phyloP scores from a whole-genome alignment of 2,888 invertebrate genomes.

The Limnephilus lunatus region DNA sequence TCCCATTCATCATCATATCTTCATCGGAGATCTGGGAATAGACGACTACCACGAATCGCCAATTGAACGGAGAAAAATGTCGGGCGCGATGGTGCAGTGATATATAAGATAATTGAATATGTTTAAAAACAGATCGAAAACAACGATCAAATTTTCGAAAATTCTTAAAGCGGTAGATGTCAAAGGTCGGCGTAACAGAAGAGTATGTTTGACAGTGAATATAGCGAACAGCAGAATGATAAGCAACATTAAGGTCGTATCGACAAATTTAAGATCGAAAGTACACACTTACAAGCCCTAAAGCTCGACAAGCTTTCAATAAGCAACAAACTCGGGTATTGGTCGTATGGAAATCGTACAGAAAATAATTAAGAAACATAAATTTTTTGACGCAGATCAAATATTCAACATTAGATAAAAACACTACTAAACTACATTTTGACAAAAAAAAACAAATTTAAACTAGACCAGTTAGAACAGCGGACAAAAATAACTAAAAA shows the following conservation, averaged over 20 bases:
- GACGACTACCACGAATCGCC: constrained; percentile 56
- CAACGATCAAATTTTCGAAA: background rate
- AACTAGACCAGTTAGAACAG: too few species aligned
- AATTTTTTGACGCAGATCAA: too few species aligned
- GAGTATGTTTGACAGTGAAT: background rate
- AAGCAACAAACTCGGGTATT: too few species aligned
- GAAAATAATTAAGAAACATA: too few species aligned
- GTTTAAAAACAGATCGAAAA: background rate
- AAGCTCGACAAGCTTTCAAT: too few species aligned
- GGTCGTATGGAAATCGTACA: too few species aligned
- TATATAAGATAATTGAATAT: background rate
- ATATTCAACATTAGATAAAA: too few species aligned
- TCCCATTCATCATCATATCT: constrained; percentile 31
- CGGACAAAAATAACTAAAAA: too few species aligned
- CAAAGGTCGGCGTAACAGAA: background rate
- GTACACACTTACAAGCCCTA: too few species aligned
- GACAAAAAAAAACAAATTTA: too few species aligned
- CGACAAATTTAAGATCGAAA: background rate
- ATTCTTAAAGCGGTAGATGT: background rate
- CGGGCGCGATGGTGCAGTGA: background rate
- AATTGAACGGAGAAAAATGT: constrained; percentile 52
- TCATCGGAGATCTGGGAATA: constrained; percentile 21
- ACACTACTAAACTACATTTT: too few species aligned
- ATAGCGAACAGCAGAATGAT: background rate
- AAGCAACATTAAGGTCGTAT: background rate